Percentiles rank a stretch among this genome's conserved stretches.
phyloP scores from a whole-genome alignment of 37 sponge, comb jelly and placozoan species.

The Axinella damicornis region DNA sequence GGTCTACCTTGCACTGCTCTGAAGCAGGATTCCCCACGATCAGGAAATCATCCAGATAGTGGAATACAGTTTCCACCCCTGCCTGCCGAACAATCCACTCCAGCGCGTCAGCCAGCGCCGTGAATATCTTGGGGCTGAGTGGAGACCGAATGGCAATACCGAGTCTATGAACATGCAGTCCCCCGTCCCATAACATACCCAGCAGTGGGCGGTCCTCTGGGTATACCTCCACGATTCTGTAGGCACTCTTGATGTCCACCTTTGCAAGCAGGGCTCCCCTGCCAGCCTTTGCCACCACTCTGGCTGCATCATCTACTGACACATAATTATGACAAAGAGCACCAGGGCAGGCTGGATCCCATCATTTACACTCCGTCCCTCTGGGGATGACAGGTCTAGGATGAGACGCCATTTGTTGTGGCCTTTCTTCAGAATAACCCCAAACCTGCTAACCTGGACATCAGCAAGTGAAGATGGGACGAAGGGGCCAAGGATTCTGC shows the following conservation, averaged over 20 bases:
- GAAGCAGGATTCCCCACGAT: not conserved
- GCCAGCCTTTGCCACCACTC: not conserved
- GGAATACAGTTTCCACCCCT: conserved; percentile 1
- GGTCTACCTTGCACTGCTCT: not conserved
- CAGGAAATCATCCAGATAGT: conserved; percentile 37
- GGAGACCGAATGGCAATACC: conserved; percentile 37
- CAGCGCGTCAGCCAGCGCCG: conserved; percentile 18
- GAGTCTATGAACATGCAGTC: conserved; percentile 23
- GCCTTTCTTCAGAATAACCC: not conserved
- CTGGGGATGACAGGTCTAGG: conserved; percentile 13
- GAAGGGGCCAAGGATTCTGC: too few species aligned
- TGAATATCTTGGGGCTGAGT: conserved; percentile 15
- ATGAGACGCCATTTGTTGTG: conserved; percentile 5
- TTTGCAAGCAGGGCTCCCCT: not conserved
- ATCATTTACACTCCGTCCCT: conserved; percentile 5
- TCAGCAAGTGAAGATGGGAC: not conserved
- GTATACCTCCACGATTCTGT: conserved; percentile 37
- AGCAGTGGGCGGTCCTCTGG: conserved; percentile 29
- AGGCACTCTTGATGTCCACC: conserved; percentile 10
- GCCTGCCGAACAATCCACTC: conserved; percentile 26
- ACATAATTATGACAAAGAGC: conserved; percentile 7
- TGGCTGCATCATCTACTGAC: not conserved
- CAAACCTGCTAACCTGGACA: not conserved
- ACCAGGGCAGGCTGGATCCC: not conserved
- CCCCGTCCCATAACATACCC: conserved; percentile 41